Conservation (phyloP, 2,797 vertebrate genomes). For the Alosa sapidissima region DNA sequence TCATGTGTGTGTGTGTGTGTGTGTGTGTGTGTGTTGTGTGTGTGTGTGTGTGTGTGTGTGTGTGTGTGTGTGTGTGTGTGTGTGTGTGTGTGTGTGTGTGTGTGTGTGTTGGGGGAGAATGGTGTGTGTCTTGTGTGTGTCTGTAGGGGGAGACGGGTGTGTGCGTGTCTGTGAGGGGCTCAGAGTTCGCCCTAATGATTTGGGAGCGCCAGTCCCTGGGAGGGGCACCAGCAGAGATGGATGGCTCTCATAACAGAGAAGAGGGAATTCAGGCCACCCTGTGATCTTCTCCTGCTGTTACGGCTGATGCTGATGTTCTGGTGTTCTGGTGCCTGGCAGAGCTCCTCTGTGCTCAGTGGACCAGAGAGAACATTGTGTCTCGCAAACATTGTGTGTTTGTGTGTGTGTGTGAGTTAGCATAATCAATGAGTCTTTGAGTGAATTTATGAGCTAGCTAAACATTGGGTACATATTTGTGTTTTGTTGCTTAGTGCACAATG, state of each 20-base stretch:
- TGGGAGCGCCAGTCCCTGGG: not conserved
- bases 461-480: not conserved
- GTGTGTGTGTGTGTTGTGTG: slow-evolving; percentile 30
- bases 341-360: slow-evolving; percentile 47
- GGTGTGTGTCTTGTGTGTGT: slow-evolving; percentile 21
- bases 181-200: not conserved
- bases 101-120: not conserved
- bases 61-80: not conserved
- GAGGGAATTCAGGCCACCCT: not conserved
- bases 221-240: not conserved
- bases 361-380: slow-evolving; percentile 42
- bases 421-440: not conserved
- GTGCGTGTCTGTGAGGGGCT: slow-evolving; percentile 4
- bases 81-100: not conserved
- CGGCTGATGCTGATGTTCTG: not conserved
- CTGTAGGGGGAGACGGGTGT: not conserved
- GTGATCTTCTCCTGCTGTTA: not conserved
- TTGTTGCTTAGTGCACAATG: not conserved
- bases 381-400: not conserved
- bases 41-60: slow-evolving; percentile 30
- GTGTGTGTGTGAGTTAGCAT: not conserved
- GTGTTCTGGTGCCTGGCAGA: slow-evolving; percentile 5
- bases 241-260: not conserved
- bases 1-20: slow-evolving; percentile 30
- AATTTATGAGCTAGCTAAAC: not conserved